Conservation (phyloP, 2,797 vertebrate genomes). For the Tenualosa thibaudeaui region DNA sequence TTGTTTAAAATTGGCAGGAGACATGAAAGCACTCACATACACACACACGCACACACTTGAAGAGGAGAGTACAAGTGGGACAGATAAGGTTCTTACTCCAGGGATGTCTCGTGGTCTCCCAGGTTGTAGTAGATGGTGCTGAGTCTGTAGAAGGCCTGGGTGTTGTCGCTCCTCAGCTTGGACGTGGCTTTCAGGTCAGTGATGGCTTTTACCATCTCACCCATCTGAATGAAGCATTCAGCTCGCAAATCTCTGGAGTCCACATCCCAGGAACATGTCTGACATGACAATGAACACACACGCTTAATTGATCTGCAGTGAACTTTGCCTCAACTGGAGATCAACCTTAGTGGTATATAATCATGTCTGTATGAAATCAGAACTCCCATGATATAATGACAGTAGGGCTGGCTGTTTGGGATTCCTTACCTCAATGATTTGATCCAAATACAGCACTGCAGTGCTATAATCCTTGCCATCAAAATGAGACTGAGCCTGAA, state of each 20-base stretch:
- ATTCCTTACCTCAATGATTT: conserved; percentile 84
- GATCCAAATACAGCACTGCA: conserved; percentile 81
- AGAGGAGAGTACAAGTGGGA: not conserved
- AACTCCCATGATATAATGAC: conserved; percentile 26
- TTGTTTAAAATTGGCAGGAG: not conserved
- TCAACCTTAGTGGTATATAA: not conserved
- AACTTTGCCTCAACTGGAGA: not conserved
- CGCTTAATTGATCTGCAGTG: not conserved
- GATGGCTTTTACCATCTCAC: conserved; percentile 92
- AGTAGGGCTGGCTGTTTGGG: not conserved
- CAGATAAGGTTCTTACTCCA: conserved; percentile 78
- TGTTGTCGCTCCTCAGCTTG: conserved; percentile 94
- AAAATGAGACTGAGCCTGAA: conserved; percentile 76
- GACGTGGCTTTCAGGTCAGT: conserved; percentile 92
- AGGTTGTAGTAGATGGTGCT: conserved; percentile 93
- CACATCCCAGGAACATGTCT: conserved; percentile 96
- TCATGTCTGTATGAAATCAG: not conserved
- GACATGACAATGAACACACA: conserved; percentile 58
- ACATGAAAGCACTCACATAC: not conserved
- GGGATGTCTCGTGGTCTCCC: conserved; percentile 94
- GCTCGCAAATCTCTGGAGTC: conserved; percentile 90
- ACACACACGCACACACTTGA: not conserved
- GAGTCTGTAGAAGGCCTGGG: conserved; percentile 93
- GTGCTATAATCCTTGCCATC: conserved; percentile 74
- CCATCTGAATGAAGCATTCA: conserved; percentile 91